Evolutionary conservation across 2,113 vertebrate species (phyloP).

Genomic region (Ptilonorhynchus violaceus): DNA sequence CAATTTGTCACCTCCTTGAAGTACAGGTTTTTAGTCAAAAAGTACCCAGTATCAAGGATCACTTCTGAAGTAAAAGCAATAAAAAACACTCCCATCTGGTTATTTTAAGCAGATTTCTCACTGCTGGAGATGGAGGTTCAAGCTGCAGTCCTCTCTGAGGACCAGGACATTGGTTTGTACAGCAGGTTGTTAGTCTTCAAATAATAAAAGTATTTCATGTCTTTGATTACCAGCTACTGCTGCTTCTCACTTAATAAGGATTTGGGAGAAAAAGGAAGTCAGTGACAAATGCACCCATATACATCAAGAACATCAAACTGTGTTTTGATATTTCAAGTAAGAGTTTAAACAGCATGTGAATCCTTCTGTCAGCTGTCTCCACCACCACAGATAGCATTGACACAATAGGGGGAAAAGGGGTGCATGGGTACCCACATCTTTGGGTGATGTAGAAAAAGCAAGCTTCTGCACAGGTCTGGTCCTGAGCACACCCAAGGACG

Average conservation of each 20-base stretch:
- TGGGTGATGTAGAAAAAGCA: background rate
- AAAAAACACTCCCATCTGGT: background rate
- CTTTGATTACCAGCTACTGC: background rate
- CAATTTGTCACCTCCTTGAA: background rate
- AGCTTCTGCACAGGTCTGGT: background rate
- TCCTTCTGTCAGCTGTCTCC: background rate
- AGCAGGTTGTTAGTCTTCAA: background rate
- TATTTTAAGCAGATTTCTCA: background rate
- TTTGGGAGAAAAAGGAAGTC: background rate
- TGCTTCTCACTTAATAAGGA: background rate
- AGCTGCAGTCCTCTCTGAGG: background rate
- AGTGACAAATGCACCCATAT: background rate
- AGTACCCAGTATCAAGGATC: background rate
- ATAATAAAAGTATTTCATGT: background rate
- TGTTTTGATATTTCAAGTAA: background rate
- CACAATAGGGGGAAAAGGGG: rapidly evolving
- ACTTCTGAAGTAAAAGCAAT: background rate
- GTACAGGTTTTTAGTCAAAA: background rate
- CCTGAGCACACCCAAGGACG: background rate
- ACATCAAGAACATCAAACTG: background rate
- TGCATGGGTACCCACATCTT: background rate
- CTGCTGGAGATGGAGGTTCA: background rate
- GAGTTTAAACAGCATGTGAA: background rate
- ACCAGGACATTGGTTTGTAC: background rate
- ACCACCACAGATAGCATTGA: background rate